Evolutionary conservation across 1,140 invertebrate species (phyloP).

Genomic region (Tetragonula clypearis): DNA sequence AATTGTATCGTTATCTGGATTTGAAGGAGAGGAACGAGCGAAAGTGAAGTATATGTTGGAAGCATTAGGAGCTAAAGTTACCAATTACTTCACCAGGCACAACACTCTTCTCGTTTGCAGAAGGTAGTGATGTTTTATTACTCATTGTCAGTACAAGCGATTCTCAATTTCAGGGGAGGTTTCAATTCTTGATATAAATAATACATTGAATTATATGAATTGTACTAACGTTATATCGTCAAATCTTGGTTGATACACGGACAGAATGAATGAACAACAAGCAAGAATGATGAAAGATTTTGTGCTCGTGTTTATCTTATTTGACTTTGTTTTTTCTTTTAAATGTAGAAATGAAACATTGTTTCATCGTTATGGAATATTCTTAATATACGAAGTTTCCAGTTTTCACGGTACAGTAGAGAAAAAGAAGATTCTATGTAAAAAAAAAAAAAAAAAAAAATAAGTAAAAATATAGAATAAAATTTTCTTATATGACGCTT

Average conservation of each 20-base stretch:
- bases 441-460: too few species aligned
- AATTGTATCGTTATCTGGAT: conserved; percentile 92
- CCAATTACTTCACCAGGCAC: conserved; percentile 88
- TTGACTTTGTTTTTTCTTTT: not conserved
- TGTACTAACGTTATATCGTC: not conserved
- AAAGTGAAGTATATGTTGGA: conserved; percentile 93
- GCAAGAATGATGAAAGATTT: not conserved
- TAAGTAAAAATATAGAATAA: too few species aligned
- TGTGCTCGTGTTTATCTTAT: not conserved
- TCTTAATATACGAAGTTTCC: not conserved
- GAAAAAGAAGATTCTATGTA: too few species aligned
- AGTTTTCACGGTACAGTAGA: too few species aligned
- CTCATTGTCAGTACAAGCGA: not conserved
- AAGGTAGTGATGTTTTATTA: conserved; percentile 69
- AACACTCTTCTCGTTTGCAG: conserved; percentile 88
- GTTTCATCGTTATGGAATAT: not conserved
- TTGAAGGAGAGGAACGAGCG: conserved; percentile 90
- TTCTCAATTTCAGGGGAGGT: not conserved
- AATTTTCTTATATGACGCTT: too few species aligned
- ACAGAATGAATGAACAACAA: not conserved
- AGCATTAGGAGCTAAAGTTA: conserved; percentile 91
- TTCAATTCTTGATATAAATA: not conserved
- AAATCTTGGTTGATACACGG: not conserved
- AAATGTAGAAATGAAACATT: not conserved
- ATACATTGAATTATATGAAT: not conserved